These are phyloP conservation scores for Barypeithes pellucidus DNA, from an alignment of 2,888 invertebrate species.

Conservation along the genomic window DNA sequence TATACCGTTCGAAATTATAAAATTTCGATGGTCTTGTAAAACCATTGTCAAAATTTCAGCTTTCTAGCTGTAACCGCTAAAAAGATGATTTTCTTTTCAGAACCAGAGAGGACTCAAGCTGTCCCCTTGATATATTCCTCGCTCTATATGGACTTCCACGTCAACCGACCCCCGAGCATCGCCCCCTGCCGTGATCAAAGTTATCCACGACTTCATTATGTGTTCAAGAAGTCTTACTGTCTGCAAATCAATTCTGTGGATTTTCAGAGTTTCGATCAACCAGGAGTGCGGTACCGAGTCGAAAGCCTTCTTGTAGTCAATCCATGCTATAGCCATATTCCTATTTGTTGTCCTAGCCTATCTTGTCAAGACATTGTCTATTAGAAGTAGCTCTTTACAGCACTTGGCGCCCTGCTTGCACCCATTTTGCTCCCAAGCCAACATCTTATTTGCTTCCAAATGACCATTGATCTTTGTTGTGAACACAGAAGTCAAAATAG, in stretches of 20 bases:
- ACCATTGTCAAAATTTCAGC: no score
- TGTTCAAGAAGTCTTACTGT: not conserved
- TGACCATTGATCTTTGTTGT: not conserved
- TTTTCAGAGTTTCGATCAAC: constrained; percentile 1
- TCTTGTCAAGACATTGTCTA: constrained; percentile 10
- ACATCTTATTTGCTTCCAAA: not conserved
- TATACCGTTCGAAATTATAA: no score
- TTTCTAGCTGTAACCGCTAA: no score
- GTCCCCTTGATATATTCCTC: constrained; percentile 23
- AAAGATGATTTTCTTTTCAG: no score
- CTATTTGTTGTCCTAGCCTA: not conserved
- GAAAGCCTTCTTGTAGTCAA: constrained; percentile 23
- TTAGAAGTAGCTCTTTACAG: constrained; percentile 10
- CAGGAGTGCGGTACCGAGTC: constrained; percentile 29
- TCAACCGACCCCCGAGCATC: no score
- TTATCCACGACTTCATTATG: constrained; percentile 17
- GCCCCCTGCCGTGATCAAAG: not conserved
- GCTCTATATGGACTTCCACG: not conserved
- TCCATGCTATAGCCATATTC: constrained; percentile 21
- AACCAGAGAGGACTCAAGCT: constrained; percentile 24
- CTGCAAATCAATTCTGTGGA: not conserved
- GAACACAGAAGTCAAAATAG: no score
- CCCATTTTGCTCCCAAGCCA: constrained; percentile 23
- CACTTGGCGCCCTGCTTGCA: constrained; percentile 10
- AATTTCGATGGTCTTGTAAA: no score